These are phyloP conservation scores for Aspidiotus destructor DNA, from an alignment of 2,888 invertebrate genomes.

Conservation along the genomic window DNA sequence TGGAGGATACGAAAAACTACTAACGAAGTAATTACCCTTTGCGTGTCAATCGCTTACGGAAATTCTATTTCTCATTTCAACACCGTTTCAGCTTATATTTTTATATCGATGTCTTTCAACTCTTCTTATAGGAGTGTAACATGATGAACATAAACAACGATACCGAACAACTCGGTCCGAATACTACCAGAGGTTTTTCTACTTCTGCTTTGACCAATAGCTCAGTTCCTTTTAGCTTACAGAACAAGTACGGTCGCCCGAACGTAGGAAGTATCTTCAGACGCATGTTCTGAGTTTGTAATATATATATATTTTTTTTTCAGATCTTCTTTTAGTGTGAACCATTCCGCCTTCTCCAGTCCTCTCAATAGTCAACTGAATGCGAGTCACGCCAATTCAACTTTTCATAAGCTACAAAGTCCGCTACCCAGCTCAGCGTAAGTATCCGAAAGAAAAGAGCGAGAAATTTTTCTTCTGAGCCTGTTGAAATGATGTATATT, in stretches of 20 bases:
- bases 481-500: neutral
- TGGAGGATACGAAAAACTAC: slow-evolving; percentile 69
- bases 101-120: neutral
- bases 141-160: slow-evolving; percentile 37
- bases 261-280: neutral
- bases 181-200: slow-evolving; percentile 14
- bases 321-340: slow-evolving; percentile 13
- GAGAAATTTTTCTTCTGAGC: neutral
- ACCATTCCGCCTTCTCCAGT: slow-evolving; percentile 26
- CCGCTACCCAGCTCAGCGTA: slow-evolving; percentile 16
- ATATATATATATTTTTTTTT: neutral
- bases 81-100: neutral
- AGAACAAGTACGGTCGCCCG: slow-evolving; percentile 6
- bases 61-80: neutral
- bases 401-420: slow-evolving; percentile 15
- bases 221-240: slow-evolving; percentile 23
- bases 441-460: neutral
- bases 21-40: slow-evolving; percentile 48
- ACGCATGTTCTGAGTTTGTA: neutral
- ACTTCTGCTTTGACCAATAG: slow-evolving; percentile 12
- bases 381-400: slow-evolving; percentile 14
- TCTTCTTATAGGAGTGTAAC: slow-evolving; percentile 38
- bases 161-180: slow-evolving; percentile 9
- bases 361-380: slow-evolving; percentile 27
- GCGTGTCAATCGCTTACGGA: neutral